Conservation (phyloP, 2,888 invertebrate genomes). For the Morpho deidamia region DNA sequence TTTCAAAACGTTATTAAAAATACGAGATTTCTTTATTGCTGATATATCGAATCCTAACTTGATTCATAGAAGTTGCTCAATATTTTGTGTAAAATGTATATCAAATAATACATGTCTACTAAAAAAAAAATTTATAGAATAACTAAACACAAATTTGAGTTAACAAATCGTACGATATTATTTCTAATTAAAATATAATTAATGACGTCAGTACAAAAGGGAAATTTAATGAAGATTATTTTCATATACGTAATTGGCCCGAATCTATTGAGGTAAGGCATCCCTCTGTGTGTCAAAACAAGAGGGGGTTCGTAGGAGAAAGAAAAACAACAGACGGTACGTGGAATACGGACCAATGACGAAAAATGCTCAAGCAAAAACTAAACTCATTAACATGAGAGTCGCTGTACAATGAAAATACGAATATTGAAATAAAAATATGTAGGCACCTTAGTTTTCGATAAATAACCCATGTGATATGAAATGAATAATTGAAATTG, state of each 20-base stretch:
- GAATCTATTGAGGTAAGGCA: constrained; percentile 23
- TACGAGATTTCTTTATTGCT: too few relatives aligned
- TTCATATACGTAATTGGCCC: constrained; percentile 5
- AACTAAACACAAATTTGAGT: too few relatives aligned
- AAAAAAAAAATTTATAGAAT: too few relatives aligned
- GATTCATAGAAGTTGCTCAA: too few relatives aligned
- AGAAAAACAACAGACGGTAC: constrained; percentile 22
- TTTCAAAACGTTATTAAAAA: too few relatives aligned
- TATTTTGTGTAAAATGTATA: too few relatives aligned
- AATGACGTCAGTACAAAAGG: neutral
- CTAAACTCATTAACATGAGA: constrained; percentile 15
- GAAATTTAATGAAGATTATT: neutral
- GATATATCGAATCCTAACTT: too few relatives aligned
- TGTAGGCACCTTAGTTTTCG: neutral
- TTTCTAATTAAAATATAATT: neutral
- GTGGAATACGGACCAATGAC: constrained; percentile 39
- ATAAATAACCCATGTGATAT: neutral
- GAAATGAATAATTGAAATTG: neutral
- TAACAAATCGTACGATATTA: too few relatives aligned
- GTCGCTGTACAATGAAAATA: too few relatives aligned
- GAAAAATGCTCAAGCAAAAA: constrained; percentile 37
- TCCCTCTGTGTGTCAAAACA: constrained; percentile 43
- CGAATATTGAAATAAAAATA: neutral
- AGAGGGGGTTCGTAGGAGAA: constrained; percentile 6
- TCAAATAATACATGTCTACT: too few relatives aligned